Evolutionary conservation across 2,888 invertebrate species (phyloP), one percentile per base, ranked within the genome.

Genomic region (Lordiphosa fenestrarum): DNA sequence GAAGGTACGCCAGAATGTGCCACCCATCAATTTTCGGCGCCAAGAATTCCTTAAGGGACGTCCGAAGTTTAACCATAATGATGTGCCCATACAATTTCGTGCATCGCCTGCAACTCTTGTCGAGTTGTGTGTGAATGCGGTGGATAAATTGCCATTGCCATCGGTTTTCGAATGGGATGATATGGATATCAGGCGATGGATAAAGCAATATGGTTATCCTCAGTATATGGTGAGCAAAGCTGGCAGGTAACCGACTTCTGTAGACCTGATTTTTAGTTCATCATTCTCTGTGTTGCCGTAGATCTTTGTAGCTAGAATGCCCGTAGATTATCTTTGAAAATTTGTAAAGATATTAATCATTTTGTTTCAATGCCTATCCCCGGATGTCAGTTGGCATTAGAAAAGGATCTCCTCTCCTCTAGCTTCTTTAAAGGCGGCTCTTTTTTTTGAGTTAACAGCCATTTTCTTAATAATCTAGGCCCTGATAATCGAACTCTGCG

Each of bases 161-260:
- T 58, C 73, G 0, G 90, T 91, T 0, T 90, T 90, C 41, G 39
- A 73, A 0, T 93, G 92, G 93, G 85, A 71, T 0, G 88, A 78
- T 21, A 77, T 86, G 0, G 88, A 91, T 0, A 91, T 92, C 0
- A 89, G 88, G 0, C 68, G 80, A 0, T 92, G 92, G 92, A 88
- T 92, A 52, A 66, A 80, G 0, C 74, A 71, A 0, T 86, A 91
- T 0, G 91, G 91, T 0, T 86, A 91, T 12, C 91, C 91, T 0
- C 87, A 91, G 50, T 93, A 92, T 65, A 90, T 81, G 87, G 92
- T 92, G 61, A 56, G 66, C 7, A 25, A 3, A 50, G 1, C 3
- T 3, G 25, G 15, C 37, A 0, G 23, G 23, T 6, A 6, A 6
- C 6, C 23, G 6, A 25, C 19, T 19, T 19, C 4, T 19, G 19